Evolutionary conservation across 2,888 invertebrate species (phyloP), one percentile per base, ranked within the genome.

Genomic region (Caenorhabditis panamensis): DNA sequence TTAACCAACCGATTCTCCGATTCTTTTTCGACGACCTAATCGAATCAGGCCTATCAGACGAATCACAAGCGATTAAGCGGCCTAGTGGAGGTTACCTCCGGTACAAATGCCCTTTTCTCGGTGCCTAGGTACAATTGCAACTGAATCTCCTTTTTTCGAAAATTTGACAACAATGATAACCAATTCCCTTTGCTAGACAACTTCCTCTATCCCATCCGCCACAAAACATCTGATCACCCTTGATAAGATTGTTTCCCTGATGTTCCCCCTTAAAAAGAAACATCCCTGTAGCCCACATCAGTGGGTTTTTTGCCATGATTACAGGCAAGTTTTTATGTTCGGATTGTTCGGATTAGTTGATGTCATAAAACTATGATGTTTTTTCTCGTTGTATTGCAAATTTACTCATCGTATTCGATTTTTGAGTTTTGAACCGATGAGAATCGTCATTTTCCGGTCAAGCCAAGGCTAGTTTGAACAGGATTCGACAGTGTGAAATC

Each of bases 311-410:
- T 13, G 41, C 13, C 41, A 16, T 41, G 13, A 41, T 67, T 54
- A 9, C 22, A 49, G 49, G 20, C 49, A 49, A 49, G 56, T 58
- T 69, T 61, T 18, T 18, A n/a, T n/a, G n/a, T n/a, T n/a, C n/a
- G n/a, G n/a, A 51, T 6, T 51, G 56, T 56, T 37, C 62, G 71
- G 71, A 71, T 71, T 63, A 71, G 13, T 51, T 63, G 62, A 71
- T 71, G 71, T 71, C 71, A 71, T 62, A 69, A 69, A 69, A 61
- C 61, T 36, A 61, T 69, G 68, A 49, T 68, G 26, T 47, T 56
- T 41, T 41, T 41, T 16, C 13, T 41, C 9, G 2, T 41, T 5
- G 3, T 41, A 53, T 69, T 58, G 26, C 49, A 59, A 37, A 58
- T 49, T 56, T 63, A 56, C 69, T 37, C 53, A 28, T 13, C n/a